phyloP scores from a whole-genome alignment of 2,797 vertebrate species.

The Molossus molossus region DNA sequence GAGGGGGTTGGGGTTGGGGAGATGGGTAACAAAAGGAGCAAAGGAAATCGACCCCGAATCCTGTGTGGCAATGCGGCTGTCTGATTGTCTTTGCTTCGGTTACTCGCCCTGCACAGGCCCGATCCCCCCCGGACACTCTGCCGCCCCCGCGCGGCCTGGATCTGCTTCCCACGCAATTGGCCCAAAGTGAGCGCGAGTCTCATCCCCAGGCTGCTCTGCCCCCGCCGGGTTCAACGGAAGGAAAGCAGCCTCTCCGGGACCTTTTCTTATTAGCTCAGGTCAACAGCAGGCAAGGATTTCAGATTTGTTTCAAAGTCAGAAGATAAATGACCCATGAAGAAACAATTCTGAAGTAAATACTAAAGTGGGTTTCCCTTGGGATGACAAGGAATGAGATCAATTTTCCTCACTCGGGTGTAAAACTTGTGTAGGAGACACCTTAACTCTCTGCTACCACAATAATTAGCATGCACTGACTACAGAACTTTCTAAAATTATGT shows the following conservation, averaged over 20 bases:
- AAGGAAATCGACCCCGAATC: background rate
- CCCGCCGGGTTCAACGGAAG: background rate
- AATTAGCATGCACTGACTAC: background rate
- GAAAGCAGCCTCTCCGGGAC: background rate
- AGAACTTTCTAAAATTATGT: background rate
- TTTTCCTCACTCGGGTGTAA: background rate
- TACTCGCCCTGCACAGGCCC: background rate
- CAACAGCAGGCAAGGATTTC: background rate
- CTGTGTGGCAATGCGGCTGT: background rate
- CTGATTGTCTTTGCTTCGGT: background rate
- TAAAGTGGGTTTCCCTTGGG: background rate
- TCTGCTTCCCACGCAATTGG: background rate
- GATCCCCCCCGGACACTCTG: background rate
- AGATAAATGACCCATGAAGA: constrained; percentile 21
- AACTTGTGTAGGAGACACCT: background rate
- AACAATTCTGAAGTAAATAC: constrained; percentile 29
- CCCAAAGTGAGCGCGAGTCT: background rate
- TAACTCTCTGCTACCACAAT: background rate
- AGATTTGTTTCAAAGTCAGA: constrained; percentile 52
- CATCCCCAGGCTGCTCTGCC: background rate
- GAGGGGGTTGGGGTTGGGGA: accelerated
- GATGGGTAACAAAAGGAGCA: background rate
- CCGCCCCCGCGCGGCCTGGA: background rate
- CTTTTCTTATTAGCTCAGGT: background rate
- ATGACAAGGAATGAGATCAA: background rate